Base-by-base conservation (phyloP, 2,797 vertebrate genomes). In the Euphonia xanthogaster region DNA sequence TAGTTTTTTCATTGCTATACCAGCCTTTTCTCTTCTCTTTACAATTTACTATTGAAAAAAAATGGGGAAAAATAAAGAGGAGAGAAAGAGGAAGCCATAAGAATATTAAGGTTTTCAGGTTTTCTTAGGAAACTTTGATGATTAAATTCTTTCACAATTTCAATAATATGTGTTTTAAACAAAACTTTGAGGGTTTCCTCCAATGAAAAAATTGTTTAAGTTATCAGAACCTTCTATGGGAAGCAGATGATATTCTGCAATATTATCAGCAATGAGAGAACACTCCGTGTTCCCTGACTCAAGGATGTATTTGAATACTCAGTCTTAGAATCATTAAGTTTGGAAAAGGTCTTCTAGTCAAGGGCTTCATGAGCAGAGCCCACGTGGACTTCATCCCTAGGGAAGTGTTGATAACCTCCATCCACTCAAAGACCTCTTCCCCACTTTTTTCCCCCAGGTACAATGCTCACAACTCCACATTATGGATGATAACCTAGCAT, bases 301-400 rank as follows among this genome's bases (percentile, higher is more conserved):
- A 39, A 53, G 19, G 30, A 39, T 72, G 48, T 87, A 19, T 82
- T 73, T 63, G 33, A 73, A 67, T 42, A 53, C 1, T n/a, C 16
- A 73, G 7, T 31, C 25, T 55, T 33, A 53, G 45, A 60, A 65
- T 28, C 5, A 22, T 5, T 53, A 25, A 12, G 6, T 30, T 53
- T 77, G 47, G 45, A 31, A 90, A 47, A 78, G 22, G 1, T 78
- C 45, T 90, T 66, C 33, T 62, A 40, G 54, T 37, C 51, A 58
- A 78, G 40, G 27, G 9, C 16, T 93, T 68, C 35, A 39, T 0
- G 1, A 44, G 15, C 20, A 93, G 27, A 16, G 5, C 10, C 31
- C 1, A 0, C 2, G 22, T 18, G 19, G 10, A 12, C n/a, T 50
- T 80, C 5, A 8, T 20, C 6, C 28, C 27, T 21, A 28, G 27